A percentile compares a stretch with the other conserved stretches of the same genome.
Conservation (phyloP, 2,113 vertebrate genomes). For the Dicentrarchus labrax region DNA sequence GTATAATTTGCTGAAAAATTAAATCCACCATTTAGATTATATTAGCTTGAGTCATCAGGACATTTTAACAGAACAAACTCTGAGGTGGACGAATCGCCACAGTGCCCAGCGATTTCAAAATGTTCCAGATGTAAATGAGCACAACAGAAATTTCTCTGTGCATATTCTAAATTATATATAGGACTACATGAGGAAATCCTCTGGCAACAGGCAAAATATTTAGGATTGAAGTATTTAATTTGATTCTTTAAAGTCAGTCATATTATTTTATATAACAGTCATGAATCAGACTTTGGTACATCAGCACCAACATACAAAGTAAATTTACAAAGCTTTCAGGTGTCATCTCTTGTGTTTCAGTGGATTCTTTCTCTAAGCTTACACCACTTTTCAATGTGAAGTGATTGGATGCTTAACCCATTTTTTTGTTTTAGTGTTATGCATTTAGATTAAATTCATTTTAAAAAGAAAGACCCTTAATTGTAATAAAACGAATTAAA, state of each 20-base stretch:
- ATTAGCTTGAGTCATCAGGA: background rate
- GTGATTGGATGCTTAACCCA: fast-evolving
- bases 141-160: background rate
- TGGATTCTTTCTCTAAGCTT: background rate
- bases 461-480: background rate
- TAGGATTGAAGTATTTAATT: background rate
- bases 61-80: background rate
- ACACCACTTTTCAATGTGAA: background rate
- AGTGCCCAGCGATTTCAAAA: background rate
- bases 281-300: background rate
- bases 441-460: background rate
- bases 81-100: background rate
- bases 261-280: background rate
- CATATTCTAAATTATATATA: background rate
- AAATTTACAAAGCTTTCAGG: background rate
- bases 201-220: background rate
- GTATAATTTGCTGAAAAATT: conserved; percentile 13
- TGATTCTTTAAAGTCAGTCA: background rate
- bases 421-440: background rate
- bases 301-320: background rate
- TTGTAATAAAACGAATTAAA: background rate
- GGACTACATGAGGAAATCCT: background rate
- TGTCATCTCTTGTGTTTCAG: background rate
- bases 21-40: background rate
- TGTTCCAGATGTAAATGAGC: background rate